Evolutionary conservation across 2,113 vertebrate species (phyloP).

Genomic region (Proteles cristata): DNA sequence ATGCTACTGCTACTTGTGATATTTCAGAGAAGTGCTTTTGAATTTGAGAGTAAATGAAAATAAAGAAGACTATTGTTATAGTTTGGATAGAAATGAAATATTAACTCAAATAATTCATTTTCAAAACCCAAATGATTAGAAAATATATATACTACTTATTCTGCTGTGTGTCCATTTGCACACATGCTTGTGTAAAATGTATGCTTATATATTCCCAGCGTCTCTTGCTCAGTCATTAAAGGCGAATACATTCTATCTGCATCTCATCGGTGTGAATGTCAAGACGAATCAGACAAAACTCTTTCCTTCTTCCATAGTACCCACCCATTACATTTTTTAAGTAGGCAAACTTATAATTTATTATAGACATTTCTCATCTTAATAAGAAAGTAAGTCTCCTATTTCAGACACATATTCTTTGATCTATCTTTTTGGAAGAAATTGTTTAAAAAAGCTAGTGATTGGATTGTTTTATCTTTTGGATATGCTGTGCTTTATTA

Average conservation of each 20-base stretch:
- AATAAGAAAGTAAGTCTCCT: neutral
- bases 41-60: neutral
- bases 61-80: neutral
- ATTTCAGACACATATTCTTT: neutral
- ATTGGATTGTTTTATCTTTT: neutral
- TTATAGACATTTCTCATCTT: neutral
- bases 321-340: neutral
- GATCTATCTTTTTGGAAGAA: neutral
- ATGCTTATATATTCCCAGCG: neutral
- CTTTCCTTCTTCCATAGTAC: neutral
- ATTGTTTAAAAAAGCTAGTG: neutral
- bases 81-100: neutral
- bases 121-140: neutral
- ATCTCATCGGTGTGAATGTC: neutral
- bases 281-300: neutral
- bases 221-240: neutral
- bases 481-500: neutral
- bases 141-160: neutral
- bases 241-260: neutral
- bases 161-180: neutral
- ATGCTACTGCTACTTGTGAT: neutral
- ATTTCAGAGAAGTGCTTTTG: slow-evolving; percentile 34
- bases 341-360: neutral
- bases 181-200: neutral
- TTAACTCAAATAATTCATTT: neutral